phyloP scores from a whole-genome alignment of 2,888 invertebrate species.

The Laspeyria flexula region DNA sequence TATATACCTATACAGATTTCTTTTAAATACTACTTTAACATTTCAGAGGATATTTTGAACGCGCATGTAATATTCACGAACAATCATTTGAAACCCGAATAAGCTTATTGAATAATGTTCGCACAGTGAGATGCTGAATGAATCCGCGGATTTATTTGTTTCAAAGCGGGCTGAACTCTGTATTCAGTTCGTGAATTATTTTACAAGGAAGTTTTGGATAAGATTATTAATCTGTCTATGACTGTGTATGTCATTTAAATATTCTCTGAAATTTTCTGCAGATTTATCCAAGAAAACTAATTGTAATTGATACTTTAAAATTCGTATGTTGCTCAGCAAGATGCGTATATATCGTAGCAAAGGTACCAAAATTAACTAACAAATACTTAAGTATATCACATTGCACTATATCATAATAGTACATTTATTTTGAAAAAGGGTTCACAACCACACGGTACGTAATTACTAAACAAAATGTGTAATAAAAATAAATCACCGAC shows the following conservation, averaged over 20 bases:
- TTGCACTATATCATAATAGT: conserved; percentile 42
- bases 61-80: too few relatives aligned
- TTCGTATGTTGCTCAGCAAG: conserved; percentile 3
- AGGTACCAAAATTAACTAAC: conserved; percentile 25
- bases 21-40: not conserved
- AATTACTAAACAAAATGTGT: conserved; percentile 7
- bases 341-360: not conserved
- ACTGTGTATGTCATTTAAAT: too few relatives aligned
- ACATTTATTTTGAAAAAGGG: conserved; percentile 34
- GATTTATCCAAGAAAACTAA: too few relatives aligned
- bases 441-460: conserved; percentile 50
- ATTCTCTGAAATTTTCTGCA: too few relatives aligned
- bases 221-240: too few relatives aligned
- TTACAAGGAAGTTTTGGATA: too few relatives aligned
- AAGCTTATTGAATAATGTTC: too few relatives aligned
- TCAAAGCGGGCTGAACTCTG: too few relatives aligned
- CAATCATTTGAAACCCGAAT: too few relatives aligned
- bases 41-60: not conserved
- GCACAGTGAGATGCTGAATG: too few relatives aligned
- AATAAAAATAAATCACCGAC: conserved; percentile 21
- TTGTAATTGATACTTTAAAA: conserved; percentile 18
- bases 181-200: too few relatives aligned
- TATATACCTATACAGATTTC: not conserved
- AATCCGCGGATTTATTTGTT: too few relatives aligned
- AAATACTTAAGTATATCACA: conserved; percentile 61